Evolutionary conservation across 2,888 invertebrate species (phyloP).

Genomic region (Drosophila sordidapex): DNA sequence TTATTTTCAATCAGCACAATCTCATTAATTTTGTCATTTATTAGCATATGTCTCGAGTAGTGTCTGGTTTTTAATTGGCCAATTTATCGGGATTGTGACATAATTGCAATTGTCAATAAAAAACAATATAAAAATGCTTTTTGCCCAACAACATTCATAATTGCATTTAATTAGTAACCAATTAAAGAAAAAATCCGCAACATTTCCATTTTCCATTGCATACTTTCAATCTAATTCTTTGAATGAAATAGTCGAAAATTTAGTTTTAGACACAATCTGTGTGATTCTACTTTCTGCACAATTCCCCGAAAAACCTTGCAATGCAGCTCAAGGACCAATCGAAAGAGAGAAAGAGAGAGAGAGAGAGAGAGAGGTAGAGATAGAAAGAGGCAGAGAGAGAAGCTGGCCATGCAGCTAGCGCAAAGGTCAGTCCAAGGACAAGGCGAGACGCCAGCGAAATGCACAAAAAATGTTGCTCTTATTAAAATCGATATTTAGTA

Average conservation of each 20-base stretch:
- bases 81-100: not conserved
- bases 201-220: not conserved
- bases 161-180: not conserved
- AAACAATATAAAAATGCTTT: not conserved
- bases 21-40: not conserved
- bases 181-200: not conserved
- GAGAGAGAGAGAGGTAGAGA: not conserved
- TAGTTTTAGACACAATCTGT: not conserved
- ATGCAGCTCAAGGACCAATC: slow-evolving; percentile 35
- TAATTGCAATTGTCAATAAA: not conserved
- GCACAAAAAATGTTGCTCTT: slow-evolving; percentile 62
- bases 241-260: not conserved
- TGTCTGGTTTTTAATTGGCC: not conserved
- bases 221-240: not conserved
- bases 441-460: slow-evolving; percentile 53
- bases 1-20: not conserved
- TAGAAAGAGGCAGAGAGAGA: not conserved
- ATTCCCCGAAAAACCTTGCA: slow-evolving; percentile 10
- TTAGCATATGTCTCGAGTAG: not conserved
- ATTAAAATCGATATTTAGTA: slow-evolving; percentile 75
- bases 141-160: not conserved
- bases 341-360: not conserved
- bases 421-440: slow-evolving; percentile 74
- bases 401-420: slow-evolving; percentile 34
- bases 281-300: not conserved